Evolutionary conservation across 2,797 vertebrate genomes (phyloP).

Genomic region (Galaxias olidus): DNA sequence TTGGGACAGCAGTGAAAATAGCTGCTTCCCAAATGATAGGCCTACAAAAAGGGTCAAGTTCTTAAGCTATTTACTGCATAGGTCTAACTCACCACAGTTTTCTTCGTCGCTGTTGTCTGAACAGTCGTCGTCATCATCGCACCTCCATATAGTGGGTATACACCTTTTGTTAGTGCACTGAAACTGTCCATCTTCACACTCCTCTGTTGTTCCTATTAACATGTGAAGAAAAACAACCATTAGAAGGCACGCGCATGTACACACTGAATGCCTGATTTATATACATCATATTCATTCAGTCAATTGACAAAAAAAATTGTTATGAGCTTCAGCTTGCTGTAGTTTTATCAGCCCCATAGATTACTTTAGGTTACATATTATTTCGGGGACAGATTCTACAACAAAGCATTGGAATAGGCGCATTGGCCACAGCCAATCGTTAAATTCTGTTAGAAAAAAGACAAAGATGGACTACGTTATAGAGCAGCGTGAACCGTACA

Average conservation of each 20-base stretch:
- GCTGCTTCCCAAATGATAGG: too few species aligned
- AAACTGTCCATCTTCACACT: constrained; percentile 92
- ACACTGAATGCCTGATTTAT: constrained; percentile 65
- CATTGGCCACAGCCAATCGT: too few species aligned
- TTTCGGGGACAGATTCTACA: too few species aligned
- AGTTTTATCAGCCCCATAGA: constrained; percentile 9
- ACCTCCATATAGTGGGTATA: constrained; percentile 93
- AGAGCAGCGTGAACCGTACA: too few species aligned
- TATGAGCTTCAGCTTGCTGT: constrained; percentile 23
- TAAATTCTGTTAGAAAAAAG: too few species aligned
- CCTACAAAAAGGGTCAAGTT: neutral
- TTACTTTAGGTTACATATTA: neutral
- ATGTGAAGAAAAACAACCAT: neutral
- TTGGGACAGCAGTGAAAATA: too few species aligned
- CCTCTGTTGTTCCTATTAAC: constrained; percentile 62
- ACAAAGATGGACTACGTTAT: too few species aligned
- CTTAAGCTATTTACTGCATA: neutral
- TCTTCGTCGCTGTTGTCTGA: constrained; percentile 96
- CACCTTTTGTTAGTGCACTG: constrained; percentile 94
- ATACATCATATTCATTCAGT: constrained; percentile 60
- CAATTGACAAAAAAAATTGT: constrained; percentile 39
- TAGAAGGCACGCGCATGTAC: neutral
- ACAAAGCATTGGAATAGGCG: too few species aligned
- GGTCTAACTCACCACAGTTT: constrained; percentile 87
- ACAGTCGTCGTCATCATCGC: constrained; percentile 96